Evolutionary conservation across 2,797 vertebrate species (phyloP).

Genomic region (Falco concolor): DNA sequence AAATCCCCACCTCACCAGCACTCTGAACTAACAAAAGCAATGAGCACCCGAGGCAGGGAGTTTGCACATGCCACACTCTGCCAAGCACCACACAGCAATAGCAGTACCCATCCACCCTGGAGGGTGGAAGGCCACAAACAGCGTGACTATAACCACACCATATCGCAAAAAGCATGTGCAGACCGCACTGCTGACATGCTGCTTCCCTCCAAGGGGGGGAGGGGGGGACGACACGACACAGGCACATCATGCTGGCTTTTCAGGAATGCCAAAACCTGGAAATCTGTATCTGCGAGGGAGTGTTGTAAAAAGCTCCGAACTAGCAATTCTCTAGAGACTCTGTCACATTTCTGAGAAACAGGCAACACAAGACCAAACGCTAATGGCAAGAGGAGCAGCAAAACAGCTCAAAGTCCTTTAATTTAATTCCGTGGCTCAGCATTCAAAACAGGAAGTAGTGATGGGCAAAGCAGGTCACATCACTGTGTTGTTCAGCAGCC

Average conservation of each 20-base stretch:
- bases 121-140: background rate
- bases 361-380: background rate
- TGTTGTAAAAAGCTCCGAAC: background rate
- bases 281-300: background rate
- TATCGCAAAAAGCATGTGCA: background rate
- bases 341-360: rapidly evolving
- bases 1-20: background rate
- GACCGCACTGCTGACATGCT: no score
- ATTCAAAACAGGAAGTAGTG: background rate
- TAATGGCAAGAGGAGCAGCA: background rate
- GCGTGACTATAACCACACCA: background rate
- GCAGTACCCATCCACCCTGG: background rate
- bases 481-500: background rate
- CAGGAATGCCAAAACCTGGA: background rate
- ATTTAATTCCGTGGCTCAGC: background rate
- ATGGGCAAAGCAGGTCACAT: background rate
- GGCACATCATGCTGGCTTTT: background rate
- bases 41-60: background rate
- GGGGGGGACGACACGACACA: no score
- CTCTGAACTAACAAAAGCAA: background rate
- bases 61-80: rapidly evolving
- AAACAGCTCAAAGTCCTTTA: background rate
- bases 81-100: background rate
- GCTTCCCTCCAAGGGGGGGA: background rate
- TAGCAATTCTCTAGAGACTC: background rate